Evolutionary conservation across 2,797 vertebrate species (phyloP).

Genomic region (Botia kubotai): DNA sequence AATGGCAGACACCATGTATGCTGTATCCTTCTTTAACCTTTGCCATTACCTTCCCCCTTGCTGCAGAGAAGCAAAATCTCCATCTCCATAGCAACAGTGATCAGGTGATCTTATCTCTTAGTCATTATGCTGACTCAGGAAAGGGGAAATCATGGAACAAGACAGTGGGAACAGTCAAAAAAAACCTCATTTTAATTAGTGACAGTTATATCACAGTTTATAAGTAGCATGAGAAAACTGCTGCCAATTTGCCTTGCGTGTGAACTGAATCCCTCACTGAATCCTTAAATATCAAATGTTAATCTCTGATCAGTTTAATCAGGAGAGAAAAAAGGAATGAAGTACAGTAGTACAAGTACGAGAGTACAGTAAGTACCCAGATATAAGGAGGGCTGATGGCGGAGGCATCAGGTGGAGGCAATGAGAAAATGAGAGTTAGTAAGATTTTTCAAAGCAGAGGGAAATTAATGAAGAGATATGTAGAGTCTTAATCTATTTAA

Average conservation of each 20-base stretch:
- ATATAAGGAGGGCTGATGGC: background rate
- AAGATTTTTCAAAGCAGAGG: background rate
- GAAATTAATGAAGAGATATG: background rate
- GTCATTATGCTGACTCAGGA: conserved; percentile 82
- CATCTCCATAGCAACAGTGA: conserved; percentile 78
- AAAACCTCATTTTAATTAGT: background rate
- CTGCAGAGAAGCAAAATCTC: conserved; percentile 66
- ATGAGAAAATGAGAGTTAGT: background rate
- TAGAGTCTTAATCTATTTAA: background rate
- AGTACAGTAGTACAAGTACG: too few relatives aligned
- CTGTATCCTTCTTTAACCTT: conserved; percentile 74
- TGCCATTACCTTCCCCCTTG: conserved; percentile 53
- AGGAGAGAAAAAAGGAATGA: background rate
- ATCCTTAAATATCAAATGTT: conserved; percentile 21
- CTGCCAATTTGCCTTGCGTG: background rate
- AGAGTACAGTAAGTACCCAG: background rate
- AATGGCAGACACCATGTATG: conserved; percentile 72
- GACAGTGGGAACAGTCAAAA: conserved; percentile 9
- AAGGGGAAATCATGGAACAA: conserved; percentile 62
- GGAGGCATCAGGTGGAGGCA: background rate
- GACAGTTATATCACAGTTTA: background rate
- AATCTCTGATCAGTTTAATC: background rate
- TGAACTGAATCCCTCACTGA: conserved; percentile 48
- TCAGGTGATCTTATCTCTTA: conserved; percentile 78
- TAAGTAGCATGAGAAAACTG: background rate